A percentile compares a stretch with the other conserved stretches of the same genome.
Conservation (phyloP, 2,113 vertebrate species). For the Tonatia bakeri region DNA sequence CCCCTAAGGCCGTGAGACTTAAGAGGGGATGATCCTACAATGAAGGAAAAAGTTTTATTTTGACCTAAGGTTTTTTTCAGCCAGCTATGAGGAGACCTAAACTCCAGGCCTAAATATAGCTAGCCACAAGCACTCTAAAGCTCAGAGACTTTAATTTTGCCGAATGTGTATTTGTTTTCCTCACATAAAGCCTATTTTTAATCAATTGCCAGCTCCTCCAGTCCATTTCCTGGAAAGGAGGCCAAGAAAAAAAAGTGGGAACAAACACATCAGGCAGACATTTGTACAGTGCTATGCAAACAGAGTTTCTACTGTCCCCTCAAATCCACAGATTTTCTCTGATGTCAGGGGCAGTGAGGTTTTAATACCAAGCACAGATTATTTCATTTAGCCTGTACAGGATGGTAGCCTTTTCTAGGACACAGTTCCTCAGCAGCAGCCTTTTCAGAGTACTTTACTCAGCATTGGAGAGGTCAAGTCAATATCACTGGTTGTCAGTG, state of each 20-base stretch:
- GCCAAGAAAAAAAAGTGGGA: slow-evolving; percentile 63
- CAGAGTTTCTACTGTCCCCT: slow-evolving; percentile 54
- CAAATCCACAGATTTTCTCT: slow-evolving; percentile 57
- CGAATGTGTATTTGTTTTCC: slow-evolving; percentile 50
- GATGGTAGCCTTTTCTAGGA: slow-evolving; percentile 51
- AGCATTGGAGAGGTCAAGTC: slow-evolving; percentile 50
- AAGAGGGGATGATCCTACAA: neutral
- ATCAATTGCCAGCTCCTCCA: slow-evolving; percentile 66
- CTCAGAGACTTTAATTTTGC: slow-evolving; percentile 55
- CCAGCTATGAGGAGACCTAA: neutral
- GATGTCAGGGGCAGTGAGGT: slow-evolving; percentile 52
- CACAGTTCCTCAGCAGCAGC: neutral
- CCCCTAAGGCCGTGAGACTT: neutral
- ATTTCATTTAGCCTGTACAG: slow-evolving; percentile 41
- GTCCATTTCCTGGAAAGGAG: slow-evolving; percentile 74
- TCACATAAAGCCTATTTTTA: slow-evolving; percentile 73
- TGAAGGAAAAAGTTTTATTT: neutral
- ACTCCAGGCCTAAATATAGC: slow-evolving; percentile 63
- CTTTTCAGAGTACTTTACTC: slow-evolving; percentile 3
- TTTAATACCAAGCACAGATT: slow-evolving; percentile 63
- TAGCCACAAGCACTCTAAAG: slow-evolving; percentile 25
- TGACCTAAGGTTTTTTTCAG: slow-evolving; percentile 6
- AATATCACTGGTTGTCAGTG: slow-evolving; percentile 33
- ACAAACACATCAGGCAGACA: slow-evolving; percentile 64
- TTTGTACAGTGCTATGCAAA: slow-evolving; percentile 56